A percentile compares a stretch with the other conserved stretches of the same genome.
These are phyloP conservation scores for Balearica regulorum DNA, from an alignment of 2,797 vertebrate genomes.

Conservation along the genomic window DNA sequence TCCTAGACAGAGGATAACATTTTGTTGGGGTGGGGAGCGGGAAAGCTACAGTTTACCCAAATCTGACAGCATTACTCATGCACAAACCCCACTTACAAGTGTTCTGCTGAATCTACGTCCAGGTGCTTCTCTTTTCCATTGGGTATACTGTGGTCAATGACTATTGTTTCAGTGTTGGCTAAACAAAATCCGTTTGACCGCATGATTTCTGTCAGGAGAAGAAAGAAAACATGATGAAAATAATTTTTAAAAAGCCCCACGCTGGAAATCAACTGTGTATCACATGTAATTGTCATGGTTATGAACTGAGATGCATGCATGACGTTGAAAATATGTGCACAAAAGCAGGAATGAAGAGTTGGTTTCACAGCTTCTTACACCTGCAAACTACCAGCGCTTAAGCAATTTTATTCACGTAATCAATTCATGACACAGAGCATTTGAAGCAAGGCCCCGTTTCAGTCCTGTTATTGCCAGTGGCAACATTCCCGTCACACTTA, in stretches of 20 bases:
- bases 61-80: not conserved
- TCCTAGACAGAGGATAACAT: not conserved
- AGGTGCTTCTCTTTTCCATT: slow-evolving; percentile 89
- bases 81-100: slow-evolving; percentile 78
- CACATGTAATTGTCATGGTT: not conserved
- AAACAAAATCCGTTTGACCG: slow-evolving; percentile 96
- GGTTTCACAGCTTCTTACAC: not conserved
- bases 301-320: not conserved
- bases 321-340: not conserved
- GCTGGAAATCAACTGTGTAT: not conserved
- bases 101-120: slow-evolving; percentile 85
- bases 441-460: not conserved
- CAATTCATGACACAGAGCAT: not conserved
- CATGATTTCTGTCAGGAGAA: slow-evolving; percentile 88
- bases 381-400: not conserved
- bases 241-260: not conserved
- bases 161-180: slow-evolving; percentile 96
- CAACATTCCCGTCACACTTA: not conserved
- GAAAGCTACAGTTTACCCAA: not conserved
- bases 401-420: not conserved
- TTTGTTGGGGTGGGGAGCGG: not conserved
- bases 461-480: not conserved
- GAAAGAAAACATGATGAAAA: slow-evolving; percentile 9
- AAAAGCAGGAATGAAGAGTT: not conserved
- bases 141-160: slow-evolving; percentile 88